phyloP scores from a whole-genome alignment of 2,888 invertebrate genomes.

The Drosophila demipolita region DNA sequence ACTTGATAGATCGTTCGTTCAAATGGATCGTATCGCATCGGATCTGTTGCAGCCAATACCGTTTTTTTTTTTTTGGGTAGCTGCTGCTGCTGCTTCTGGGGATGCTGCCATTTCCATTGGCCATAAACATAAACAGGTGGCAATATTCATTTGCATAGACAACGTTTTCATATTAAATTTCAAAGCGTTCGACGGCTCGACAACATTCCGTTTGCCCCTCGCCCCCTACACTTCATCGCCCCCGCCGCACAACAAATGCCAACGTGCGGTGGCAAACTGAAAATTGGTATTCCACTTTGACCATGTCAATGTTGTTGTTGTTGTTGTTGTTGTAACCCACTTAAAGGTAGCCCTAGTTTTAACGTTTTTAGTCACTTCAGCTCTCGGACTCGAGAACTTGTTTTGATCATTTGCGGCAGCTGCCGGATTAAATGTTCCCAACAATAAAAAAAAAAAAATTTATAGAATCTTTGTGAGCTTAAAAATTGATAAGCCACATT shows the following conservation, averaged over 20 bases:
- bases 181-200: constrained; percentile 69
- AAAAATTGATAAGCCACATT: constrained; percentile 56
- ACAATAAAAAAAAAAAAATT: constrained; percentile 11
- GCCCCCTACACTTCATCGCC: neutral
- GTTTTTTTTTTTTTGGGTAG: constrained; percentile 41
- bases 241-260: constrained; percentile 13
- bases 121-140: constrained; percentile 82
- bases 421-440: constrained; percentile 38
- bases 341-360: constrained; percentile 54
- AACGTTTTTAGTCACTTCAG: constrained; percentile 14
- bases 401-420: constrained; percentile 64
- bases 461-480: constrained; percentile 39
- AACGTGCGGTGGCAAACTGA: constrained; percentile 54
- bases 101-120: constrained; percentile 62
- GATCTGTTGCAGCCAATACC: constrained; percentile 65
- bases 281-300: constrained; percentile 69
- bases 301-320: constrained; percentile 37
- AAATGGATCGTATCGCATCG: constrained; percentile 27
- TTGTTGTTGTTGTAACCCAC: constrained; percentile 19
- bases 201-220: constrained; percentile 60
- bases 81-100: constrained; percentile 21
- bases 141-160: constrained; percentile 81
- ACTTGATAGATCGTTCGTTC: constrained; percentile 66
- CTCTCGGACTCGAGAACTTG: constrained; percentile 48
- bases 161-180: constrained; percentile 78